Evolutionary conservation across 1,140 invertebrate species (phyloP), one percentile per base, ranked within the genome.

Genomic region (Neotoxoptera formosana): DNA sequence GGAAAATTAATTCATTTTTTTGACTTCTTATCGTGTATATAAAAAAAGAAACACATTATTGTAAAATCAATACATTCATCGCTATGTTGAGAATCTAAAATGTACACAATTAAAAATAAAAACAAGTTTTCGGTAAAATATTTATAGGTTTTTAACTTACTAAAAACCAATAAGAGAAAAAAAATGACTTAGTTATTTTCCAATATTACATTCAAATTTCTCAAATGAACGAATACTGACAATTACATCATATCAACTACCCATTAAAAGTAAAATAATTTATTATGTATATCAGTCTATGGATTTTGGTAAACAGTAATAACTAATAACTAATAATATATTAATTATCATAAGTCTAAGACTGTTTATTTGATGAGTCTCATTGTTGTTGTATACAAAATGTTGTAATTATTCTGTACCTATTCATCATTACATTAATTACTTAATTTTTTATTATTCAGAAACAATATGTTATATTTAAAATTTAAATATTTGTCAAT

Each of bases 221-320:
- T 84, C 86, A 92, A 51, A 86, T 86, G 60, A 41, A 41, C 4
- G 41, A 93, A 93, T 93, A 93, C 91, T 93, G 91, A 93, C 76
- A 41, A 93, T 93, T 93, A 86, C 91, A 93, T 93, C 86, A 93
- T 84, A 93, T 93, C 91, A 93, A 81, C 48, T 93, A 93, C 91
- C 25, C 91, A 86, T 93, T 93, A 53, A 93, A 84, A 53, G 91
- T 86, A 93, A 93, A 93, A 93, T 53, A 86, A 93, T 84, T 76
- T 84, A 93, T 92, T 84, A 93, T 93, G 91, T 93, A 34, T 84
- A 93, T 93, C 91, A 93, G 81, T 93, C 81, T 93, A 93, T 93
- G 91, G 91, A 93, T 93, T 93, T 56, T 81, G 81, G 91, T 93
- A 93, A 84, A 93, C 34, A 84, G 56, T 91, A 84, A 67, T 84